phyloP scores from a whole-genome alignment of 2,113 vertebrate species.

The Indicator maculatus region DNA sequence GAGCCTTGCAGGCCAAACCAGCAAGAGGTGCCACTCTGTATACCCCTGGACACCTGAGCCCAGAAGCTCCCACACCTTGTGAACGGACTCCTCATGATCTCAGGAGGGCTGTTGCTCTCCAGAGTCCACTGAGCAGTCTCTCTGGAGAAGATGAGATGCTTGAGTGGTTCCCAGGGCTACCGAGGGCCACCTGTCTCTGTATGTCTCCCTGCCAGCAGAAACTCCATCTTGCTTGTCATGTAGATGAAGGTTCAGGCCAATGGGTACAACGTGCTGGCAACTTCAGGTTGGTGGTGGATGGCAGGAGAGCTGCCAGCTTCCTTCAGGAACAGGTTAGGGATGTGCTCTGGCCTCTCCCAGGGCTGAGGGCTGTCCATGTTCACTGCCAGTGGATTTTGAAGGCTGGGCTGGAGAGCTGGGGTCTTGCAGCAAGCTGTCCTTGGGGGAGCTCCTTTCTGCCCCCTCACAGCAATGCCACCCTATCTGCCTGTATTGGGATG shows the following conservation, averaged over 20 bases:
- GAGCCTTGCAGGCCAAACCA: neutral
- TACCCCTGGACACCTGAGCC: neutral
- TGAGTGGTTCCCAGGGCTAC: neutral
- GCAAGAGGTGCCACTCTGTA: neutral
- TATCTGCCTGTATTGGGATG: neutral
- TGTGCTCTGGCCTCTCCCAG: neutral
- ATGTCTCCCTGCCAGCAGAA: neutral
- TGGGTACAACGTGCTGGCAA: neutral
- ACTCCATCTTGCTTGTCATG: neutral
- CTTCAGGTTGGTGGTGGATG: neutral
- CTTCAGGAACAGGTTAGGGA: neutral
- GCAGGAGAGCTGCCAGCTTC: neutral
- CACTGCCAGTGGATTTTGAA: neutral
- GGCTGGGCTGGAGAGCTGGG: neutral
- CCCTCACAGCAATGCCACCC: neutral
- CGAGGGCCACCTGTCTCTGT: accelerated
- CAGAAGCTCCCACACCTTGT: neutral
- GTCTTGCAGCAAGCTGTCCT: neutral
- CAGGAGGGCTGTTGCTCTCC: neutral
- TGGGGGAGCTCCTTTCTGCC: neutral
- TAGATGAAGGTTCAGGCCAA: neutral
- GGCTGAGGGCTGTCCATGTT: neutral
- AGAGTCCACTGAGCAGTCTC: neutral
- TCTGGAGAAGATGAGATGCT: neutral
- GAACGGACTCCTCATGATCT: neutral